Evolutionary conservation across 2,113 vertebrate genomes (phyloP).

Genomic region (Rhombomys opimus): DNA sequence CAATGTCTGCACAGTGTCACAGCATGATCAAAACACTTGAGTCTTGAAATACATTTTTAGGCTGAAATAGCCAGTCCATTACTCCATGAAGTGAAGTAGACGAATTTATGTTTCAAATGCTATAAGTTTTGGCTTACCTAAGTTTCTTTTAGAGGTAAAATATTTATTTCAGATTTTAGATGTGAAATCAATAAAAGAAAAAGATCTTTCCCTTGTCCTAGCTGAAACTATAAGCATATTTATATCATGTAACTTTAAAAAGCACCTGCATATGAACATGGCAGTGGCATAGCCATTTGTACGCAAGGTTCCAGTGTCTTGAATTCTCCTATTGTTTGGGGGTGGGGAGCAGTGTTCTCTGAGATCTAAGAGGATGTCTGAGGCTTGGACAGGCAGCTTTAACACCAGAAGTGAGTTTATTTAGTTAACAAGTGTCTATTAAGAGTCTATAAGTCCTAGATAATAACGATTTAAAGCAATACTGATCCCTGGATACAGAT

Average conservation of each 20-base stretch:
- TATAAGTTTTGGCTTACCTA: not conserved
- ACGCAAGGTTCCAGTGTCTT: not conserved
- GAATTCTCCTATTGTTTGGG: not conserved
- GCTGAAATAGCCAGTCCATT: not conserved
- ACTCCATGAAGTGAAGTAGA: not conserved
- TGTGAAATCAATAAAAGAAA: constrained; percentile 11
- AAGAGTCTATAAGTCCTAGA: not conserved
- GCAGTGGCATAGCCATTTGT: not conserved
- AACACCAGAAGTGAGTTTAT: not conserved
- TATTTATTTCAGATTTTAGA: not conserved
- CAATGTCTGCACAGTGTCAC: not conserved
- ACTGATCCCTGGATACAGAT: not conserved
- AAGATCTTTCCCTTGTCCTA: not conserved
- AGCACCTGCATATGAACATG: not conserved
- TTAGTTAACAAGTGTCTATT: constrained; percentile 24
- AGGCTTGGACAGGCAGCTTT: not conserved
- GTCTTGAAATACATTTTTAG: not conserved
- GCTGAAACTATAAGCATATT: not conserved
- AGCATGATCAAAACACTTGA: not conserved
- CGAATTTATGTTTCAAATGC: not conserved
- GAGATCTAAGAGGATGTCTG: not conserved
- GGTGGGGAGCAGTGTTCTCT: not conserved
- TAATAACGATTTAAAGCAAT: not conserved
- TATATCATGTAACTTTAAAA: not conserved
- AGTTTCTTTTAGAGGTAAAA: not conserved